Percentiles rank a stretch among this genome's conserved stretches.
These are phyloP conservation scores for Brachionus rotundiformis DNA, from an alignment of 1,140 invertebrate genomes.

Conservation along the genomic window DNA sequence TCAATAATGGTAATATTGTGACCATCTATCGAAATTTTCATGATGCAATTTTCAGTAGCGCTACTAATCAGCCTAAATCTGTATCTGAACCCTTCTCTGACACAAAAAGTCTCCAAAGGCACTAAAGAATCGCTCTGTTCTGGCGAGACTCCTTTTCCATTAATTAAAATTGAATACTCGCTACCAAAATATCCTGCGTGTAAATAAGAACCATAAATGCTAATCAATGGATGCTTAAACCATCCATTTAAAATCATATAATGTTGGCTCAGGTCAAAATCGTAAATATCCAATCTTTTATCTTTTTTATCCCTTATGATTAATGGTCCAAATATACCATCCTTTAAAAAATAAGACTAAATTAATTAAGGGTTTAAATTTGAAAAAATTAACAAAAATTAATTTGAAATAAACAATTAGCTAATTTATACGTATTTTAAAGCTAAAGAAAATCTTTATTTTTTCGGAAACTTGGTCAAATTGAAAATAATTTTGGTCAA, in stretches of 20 bases:
- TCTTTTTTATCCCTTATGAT: background rate
- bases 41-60: conserved; percentile 56
- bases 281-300: background rate
- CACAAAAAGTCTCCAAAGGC: conserved; percentile 56
- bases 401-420: too few species aligned
- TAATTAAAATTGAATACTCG: conserved; percentile 59
- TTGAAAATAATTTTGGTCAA: too few species aligned
- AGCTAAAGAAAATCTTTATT: too few species aligned
- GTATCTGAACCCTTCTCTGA: conserved; percentile 54
- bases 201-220: conserved; percentile 53
- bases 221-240: conserved; percentile 52
- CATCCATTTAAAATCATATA: conserved; percentile 55
- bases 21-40: conserved; percentile 79
- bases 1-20: conserved; percentile 77
- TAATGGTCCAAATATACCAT: conserved; percentile 21
- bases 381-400: too few species aligned
- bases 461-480: too few species aligned
- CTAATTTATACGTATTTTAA: too few species aligned
- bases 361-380: too few species aligned
- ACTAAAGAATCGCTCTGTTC: conserved; percentile 53
- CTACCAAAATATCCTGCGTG: conserved; percentile 55
- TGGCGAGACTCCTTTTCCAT: conserved; percentile 55
- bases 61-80: conserved; percentile 57
- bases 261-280: conserved; percentile 52
- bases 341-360: too few species aligned